phyloP scores from a whole-genome alignment of 2,113 vertebrate genomes.

The Callipepla squamata region DNA sequence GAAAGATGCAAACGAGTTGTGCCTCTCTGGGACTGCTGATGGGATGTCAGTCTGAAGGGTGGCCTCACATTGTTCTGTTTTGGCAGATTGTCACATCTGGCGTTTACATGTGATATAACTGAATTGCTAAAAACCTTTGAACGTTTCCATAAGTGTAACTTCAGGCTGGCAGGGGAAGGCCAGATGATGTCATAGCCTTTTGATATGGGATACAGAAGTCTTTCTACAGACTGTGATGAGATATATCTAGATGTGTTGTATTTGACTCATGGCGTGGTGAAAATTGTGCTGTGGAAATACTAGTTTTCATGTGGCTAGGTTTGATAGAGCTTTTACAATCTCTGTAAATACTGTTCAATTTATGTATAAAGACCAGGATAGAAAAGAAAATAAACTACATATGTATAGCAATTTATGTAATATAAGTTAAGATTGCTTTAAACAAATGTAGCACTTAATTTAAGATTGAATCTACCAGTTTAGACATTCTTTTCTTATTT shows the following conservation, averaged over 20 bases:
- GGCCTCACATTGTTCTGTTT: not conserved
- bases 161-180: not conserved
- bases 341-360: not conserved
- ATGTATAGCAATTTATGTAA: not conserved
- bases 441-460: not conserved
- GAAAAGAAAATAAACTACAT: not conserved
- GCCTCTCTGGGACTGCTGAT: not conserved
- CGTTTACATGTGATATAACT: not conserved
- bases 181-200: not conserved
- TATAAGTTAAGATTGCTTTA: not conserved
- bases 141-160: not conserved
- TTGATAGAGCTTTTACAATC: not conserved
- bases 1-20: not conserved
- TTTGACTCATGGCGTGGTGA: not conserved
- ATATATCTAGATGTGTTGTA: accelerated
- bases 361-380: not conserved
- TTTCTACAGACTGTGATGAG: not conserved
- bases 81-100: not conserved
- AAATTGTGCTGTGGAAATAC: not conserved
- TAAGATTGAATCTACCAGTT: not conserved
- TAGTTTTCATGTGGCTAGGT: not conserved
- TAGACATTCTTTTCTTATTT: not conserved
- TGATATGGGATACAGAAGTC: not conserved
- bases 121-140: not conserved
- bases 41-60: not conserved